Conservation (phyloP, 2,113 vertebrate species). For the Cyphomyrus plagiostoma region DNA sequence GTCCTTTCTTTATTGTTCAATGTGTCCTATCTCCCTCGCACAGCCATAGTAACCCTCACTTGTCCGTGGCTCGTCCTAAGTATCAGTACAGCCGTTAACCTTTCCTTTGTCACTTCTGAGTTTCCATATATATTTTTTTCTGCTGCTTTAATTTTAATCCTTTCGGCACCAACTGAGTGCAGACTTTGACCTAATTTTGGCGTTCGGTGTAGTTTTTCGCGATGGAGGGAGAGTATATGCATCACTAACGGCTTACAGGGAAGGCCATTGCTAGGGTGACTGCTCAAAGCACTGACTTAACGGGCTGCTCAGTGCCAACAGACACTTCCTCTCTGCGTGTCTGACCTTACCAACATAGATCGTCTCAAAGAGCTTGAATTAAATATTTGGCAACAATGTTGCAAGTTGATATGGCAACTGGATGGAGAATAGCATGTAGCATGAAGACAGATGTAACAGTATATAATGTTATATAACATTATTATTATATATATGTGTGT, state of each 20-base stretch:
- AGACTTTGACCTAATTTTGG: background rate
- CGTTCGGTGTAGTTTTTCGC: background rate
- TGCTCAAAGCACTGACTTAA: background rate
- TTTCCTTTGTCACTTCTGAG: background rate
- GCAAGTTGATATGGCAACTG: background rate
- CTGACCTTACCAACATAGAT: background rate
- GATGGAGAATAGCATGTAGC: background rate
- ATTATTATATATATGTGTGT: background rate
- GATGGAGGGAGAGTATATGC: background rate
- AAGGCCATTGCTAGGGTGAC: background rate
- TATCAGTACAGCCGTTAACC: background rate
- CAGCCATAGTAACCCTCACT: background rate
- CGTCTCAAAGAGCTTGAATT: background rate
- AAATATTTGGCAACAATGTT: background rate
- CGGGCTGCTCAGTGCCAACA: background rate
- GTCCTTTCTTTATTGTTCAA: background rate
- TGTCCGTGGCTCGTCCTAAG: background rate
- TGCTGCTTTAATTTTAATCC: background rate
- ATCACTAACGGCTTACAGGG: background rate
- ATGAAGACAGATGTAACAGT: background rate
- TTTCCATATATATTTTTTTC: background rate
- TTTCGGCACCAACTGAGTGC: background rate
- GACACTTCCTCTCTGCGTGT: background rate
- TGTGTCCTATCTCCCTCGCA: background rate
- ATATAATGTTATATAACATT: background rate